Conservation (phyloP, 1,140 invertebrate species). For the Daktulosphaira vitifoliae region DNA sequence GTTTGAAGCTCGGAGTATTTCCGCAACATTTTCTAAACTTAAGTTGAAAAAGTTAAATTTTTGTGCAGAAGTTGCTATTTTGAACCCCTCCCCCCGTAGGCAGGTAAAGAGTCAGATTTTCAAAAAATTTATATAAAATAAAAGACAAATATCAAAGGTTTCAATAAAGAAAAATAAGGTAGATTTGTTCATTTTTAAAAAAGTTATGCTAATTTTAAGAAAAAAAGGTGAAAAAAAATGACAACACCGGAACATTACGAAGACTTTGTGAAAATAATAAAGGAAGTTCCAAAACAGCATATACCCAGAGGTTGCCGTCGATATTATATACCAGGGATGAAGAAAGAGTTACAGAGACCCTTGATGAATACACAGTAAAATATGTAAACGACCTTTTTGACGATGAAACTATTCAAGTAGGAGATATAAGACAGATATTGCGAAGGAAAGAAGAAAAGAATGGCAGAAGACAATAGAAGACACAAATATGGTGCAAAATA, state of each 20-base stretch:
- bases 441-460: background rate
- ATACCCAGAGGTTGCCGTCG: slow-evolving; percentile 16
- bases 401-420: slow-evolving; percentile 13
- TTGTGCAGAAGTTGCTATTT: too few species aligned
- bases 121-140: too few species aligned
- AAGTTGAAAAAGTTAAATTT: too few species aligned
- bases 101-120: too few species aligned
- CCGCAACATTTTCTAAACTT: too few species aligned
- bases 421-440: background rate
- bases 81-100: too few species aligned
- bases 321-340: slow-evolving; percentile 7
- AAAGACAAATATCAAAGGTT: too few species aligned
- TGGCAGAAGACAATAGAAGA: background rate
- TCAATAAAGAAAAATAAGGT: too few species aligned
- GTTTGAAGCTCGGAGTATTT: too few species aligned
- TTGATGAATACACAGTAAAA: background rate
- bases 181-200: too few species aligned
- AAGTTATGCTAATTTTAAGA: too few species aligned
- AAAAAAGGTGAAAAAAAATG: too few species aligned
- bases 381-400: slow-evolving; percentile 2
- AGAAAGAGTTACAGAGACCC: background rate
- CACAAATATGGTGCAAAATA: background rate
- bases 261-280: slow-evolving; percentile 2
- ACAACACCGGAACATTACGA: background rate
- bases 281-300: slow-evolving; percentile 1